Evolutionary conservation across 2,797 vertebrate species (phyloP).

Genomic region (Lepidocolaptes lacrymiger): DNA sequence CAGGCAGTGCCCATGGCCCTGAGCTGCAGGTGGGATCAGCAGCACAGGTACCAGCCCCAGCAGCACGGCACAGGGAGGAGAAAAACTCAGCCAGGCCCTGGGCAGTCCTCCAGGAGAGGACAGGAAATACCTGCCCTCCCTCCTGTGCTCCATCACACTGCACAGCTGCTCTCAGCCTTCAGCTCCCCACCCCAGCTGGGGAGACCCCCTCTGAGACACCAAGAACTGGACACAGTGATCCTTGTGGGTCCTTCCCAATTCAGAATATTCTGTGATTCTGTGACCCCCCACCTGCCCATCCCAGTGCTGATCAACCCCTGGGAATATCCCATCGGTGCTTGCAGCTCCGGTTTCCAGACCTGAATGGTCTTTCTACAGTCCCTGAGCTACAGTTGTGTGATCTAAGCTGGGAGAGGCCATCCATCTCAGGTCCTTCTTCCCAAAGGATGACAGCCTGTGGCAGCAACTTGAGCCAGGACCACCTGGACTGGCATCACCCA

Average conservation of each 20-base stretch:
- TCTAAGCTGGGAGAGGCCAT: not conserved
- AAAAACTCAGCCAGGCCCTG: not conserved
- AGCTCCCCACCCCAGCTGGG: not conserved
- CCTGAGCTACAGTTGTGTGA: not conserved
- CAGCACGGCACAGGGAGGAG: fast-evolving
- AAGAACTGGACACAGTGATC: not conserved
- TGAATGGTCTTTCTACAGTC: fast-evolving
- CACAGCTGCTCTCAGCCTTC: not conserved
- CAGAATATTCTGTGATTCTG: not conserved
- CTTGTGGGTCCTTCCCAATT: not conserved
- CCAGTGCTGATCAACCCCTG: not conserved
- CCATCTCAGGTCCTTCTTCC: not conserved
- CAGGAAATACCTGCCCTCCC: not conserved
- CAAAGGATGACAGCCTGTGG: not conserved
- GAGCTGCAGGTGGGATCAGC: not conserved
- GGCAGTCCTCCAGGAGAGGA: not conserved
- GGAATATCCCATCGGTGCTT: not conserved
- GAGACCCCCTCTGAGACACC: not conserved
- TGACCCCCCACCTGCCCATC: not conserved
- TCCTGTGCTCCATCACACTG: not conserved
- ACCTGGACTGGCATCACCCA: not conserved
- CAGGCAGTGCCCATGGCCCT: fast-evolving
- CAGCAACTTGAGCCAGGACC: not conserved
- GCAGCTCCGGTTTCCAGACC: not conserved
- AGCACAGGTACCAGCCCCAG: not conserved